These are phyloP conservation scores for Dryocosmus kuriphilus DNA, from an alignment of 2,888 invertebrate species.

Conservation along the genomic window DNA sequence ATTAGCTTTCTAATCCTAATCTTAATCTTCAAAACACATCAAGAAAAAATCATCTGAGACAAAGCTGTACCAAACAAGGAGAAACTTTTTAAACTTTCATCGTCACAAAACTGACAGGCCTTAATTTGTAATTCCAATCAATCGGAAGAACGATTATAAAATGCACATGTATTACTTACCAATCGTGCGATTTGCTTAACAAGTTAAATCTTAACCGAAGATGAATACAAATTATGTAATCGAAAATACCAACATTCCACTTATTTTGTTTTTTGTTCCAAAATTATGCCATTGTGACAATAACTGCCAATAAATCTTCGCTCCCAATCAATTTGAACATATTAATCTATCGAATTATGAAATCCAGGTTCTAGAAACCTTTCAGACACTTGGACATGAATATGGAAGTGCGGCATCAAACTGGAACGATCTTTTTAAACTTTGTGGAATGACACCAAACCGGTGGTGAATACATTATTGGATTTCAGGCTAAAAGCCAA, in stretches of 20 bases:
- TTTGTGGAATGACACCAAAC: neutral
- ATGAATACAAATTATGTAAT: too few species aligned
- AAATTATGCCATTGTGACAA: neutral
- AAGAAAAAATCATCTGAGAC: neutral
- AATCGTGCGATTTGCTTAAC: too few species aligned
- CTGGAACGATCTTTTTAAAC: conserved; percentile 5
- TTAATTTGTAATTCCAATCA: neutral
- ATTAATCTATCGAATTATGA: conserved; percentile 25
- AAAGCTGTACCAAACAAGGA: neutral
- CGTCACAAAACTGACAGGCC: neutral
- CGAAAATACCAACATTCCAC: too few species aligned
- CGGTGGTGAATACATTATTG: conserved; percentile 3
- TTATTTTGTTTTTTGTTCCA: neutral
- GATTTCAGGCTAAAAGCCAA: neutral
- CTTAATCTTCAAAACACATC: neutral
- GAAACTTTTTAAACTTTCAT: neutral
- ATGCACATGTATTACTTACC: too few species aligned
- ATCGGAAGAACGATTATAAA: neutral
- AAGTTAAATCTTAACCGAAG: too few species aligned
- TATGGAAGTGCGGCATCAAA: neutral
- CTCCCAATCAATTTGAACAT: neutral
- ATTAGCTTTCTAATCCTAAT: conserved; percentile 3
- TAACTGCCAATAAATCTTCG: neutral
- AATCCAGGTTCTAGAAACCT: conserved; percentile 5
- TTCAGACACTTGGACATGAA: neutral